phyloP scores from a whole-genome alignment of 2,888 invertebrate genomes.

The Aspidiotus destructor region DNA sequence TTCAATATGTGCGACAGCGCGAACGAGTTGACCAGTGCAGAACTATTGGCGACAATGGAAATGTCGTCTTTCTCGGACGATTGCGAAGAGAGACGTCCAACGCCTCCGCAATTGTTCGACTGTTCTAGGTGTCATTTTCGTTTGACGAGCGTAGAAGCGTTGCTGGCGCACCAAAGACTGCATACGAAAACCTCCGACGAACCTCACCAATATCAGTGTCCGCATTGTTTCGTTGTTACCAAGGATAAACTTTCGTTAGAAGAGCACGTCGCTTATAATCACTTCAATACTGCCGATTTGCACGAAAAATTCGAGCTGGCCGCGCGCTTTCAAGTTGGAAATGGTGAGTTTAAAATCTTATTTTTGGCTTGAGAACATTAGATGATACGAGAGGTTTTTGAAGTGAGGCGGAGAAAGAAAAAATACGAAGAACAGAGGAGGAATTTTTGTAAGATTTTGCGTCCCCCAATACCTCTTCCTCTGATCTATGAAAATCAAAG shows the following conservation, averaged over 20 bases:
- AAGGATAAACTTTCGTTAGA: constrained; percentile 25
- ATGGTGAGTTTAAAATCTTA: neutral
- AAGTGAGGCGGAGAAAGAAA: too few species aligned
- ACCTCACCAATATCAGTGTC: constrained; percentile 23
- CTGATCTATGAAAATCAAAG: too few species aligned
- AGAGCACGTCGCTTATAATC: constrained; percentile 29
- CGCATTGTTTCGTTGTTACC: constrained; percentile 29
- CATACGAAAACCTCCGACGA: constrained; percentile 15
- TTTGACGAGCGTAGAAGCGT: constrained; percentile 17
- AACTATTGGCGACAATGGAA: neutral
- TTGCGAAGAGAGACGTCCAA: neutral
- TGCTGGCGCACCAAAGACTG: constrained; percentile 27
- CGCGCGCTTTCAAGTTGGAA: neutral
- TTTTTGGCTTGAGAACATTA: too few species aligned
- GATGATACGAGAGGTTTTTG: too few species aligned
- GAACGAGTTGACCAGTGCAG: neutral
- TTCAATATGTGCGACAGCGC: constrained; percentile 13
- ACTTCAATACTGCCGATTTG: constrained; percentile 6
- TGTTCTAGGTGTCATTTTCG: constrained; percentile 27
- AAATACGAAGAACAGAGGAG: too few species aligned
- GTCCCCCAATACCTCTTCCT: too few species aligned
- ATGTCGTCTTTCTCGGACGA: neutral
- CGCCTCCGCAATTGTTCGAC: constrained; percentile 6
- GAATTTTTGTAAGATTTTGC: too few species aligned
- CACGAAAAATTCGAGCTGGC: constrained; percentile 11